phyloP scores from a whole-genome alignment of 2,888 invertebrate genomes.

The Rhagonycha lutea region DNA sequence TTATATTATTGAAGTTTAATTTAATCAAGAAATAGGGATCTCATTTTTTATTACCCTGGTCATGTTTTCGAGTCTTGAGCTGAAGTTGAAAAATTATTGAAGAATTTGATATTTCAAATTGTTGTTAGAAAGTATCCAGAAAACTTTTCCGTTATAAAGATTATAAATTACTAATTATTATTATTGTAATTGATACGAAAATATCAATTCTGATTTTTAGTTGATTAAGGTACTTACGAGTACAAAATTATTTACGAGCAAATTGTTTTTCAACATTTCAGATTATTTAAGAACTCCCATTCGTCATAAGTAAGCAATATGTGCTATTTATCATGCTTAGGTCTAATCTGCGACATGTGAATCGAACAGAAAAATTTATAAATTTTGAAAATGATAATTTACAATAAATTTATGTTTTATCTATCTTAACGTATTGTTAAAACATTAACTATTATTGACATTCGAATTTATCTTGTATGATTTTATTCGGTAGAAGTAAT shows the following conservation, averaged over 20 bases:
- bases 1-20: not conserved
- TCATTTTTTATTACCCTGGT: not conserved
- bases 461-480: not conserved
- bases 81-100: not conserved
- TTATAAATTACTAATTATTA: too few species aligned
- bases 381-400: not conserved
- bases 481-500: too few species aligned
- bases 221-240: not conserved
- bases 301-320: not conserved
- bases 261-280: not conserved
- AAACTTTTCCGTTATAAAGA: too few species aligned
- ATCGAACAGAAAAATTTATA: conserved; percentile 7
- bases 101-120: too few species aligned
- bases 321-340: conserved; percentile 1
- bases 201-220: not conserved
- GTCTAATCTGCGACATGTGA: not conserved
- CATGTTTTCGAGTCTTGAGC: not conserved
- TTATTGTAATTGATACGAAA: too few species aligned
- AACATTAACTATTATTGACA: not conserved
- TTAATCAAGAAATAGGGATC: not conserved
- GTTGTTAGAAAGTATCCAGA: too few species aligned
- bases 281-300: not conserved
- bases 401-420: not conserved
- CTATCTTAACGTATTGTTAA: not conserved
- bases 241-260: not conserved